Percentiles rank a stretch among this genome's conserved stretches.
phyloP scores from a whole-genome alignment of 2,797 vertebrate species.

The Tokudaia tokunoshimensis region DNA sequence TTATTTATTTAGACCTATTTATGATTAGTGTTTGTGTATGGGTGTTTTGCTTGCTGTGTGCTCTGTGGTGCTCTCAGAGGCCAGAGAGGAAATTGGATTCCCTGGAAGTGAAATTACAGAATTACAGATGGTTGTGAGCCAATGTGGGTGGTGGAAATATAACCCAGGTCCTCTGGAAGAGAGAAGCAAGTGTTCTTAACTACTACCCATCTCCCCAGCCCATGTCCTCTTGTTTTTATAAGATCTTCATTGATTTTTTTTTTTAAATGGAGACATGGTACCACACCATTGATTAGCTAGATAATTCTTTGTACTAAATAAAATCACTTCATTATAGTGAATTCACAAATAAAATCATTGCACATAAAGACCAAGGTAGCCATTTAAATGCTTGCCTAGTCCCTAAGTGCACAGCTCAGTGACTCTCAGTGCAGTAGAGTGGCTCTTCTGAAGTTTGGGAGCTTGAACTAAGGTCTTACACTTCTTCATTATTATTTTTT shows the following conservation, averaged over 20 bases:
- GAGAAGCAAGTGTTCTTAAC: background rate
- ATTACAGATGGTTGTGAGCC: background rate
- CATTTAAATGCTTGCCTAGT: background rate
- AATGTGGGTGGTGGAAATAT: background rate
- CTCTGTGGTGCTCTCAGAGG: background rate
- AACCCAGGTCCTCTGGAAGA: background rate
- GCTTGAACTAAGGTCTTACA: background rate
- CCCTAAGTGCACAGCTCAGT: background rate
- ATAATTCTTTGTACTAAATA: background rate
- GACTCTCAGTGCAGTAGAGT: background rate
- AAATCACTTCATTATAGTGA: background rate
- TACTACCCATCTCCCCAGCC: too few relatives aligned
- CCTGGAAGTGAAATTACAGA: background rate
- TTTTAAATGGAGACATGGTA: background rate
- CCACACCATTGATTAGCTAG: background rate
- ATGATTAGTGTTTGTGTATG: background rate
- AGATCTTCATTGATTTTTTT: slow-evolving; percentile 9
- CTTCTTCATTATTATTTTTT: background rate
- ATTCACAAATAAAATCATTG: background rate
- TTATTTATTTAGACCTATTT: background rate
- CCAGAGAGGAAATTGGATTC: background rate
- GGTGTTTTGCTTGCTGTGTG: background rate
- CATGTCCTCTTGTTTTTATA: background rate
- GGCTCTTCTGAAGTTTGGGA: background rate
- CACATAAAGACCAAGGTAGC: background rate